These are phyloP conservation scores for Thamnaconus septentrionalis DNA, from an alignment of 2,113 vertebrate genomes.

Conservation along the genomic window DNA sequence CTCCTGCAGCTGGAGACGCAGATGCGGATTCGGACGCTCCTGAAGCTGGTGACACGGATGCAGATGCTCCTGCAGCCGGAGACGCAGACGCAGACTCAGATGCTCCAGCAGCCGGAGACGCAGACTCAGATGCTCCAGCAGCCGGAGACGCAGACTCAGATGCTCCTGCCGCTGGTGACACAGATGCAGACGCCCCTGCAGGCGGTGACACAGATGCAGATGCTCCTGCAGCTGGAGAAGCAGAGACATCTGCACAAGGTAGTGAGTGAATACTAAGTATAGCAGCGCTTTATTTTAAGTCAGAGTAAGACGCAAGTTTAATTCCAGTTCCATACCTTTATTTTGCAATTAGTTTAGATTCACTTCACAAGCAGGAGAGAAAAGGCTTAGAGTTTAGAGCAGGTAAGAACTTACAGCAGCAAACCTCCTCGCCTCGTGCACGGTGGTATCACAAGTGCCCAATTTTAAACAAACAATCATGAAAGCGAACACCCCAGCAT, in stretches of 20 bases:
- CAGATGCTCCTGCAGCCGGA: neutral
- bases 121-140: neutral
- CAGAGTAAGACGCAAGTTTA: no score
- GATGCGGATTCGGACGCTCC: neutral
- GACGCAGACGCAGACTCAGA: neutral
- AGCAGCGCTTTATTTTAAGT: no score
- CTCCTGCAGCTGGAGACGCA: no score
- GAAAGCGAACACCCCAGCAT: no score
- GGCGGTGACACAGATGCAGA: neutral
- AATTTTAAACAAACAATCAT: no score
- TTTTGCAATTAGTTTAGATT: no score
- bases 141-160: fast-evolving
- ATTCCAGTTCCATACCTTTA: no score
- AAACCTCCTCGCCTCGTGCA: no score
- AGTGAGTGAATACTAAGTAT: neutral
- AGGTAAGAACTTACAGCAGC: no score
- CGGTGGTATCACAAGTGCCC: no score
- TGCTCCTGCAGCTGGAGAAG: neutral
- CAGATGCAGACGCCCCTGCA: neutral
- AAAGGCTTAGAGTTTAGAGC: no score
- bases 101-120: neutral
- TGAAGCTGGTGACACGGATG: neutral
- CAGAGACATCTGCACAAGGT: conserved; percentile 10
- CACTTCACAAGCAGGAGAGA: no score
- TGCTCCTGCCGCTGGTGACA: neutral